A percentile compares a stretch with the other conserved stretches of the same genome.
phyloP scores from a whole-genome alignment of 2,888 invertebrate species.

The Tillus elongatus region DNA sequence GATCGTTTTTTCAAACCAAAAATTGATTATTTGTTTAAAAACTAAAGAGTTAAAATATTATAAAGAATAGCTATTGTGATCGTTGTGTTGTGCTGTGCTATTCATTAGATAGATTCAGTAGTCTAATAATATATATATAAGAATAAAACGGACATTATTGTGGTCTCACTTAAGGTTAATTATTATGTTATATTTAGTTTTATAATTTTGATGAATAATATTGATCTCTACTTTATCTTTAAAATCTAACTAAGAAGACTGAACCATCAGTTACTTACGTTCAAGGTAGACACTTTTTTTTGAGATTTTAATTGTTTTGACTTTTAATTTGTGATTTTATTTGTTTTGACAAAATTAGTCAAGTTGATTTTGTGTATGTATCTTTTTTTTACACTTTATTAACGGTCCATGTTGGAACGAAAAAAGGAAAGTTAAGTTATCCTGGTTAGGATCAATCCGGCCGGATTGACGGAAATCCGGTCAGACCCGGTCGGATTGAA shows the following conservation, averaged over 20 bases:
- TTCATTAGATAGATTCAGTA: too few relatives aligned
- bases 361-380: constrained; percentile 3
- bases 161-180: neutral
- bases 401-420: neutral
- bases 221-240: constrained; percentile 3
- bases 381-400: constrained; percentile 3
- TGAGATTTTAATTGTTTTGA: constrained; percentile 1
- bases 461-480: constrained; percentile 4
- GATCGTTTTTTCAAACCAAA: constrained; percentile 2
- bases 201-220: constrained; percentile 1
- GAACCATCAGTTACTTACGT: constrained; percentile 2
- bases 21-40: constrained; percentile 3
- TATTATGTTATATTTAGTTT: neutral
- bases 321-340: constrained; percentile 3
- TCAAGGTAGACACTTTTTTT: neutral
- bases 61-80: constrained; percentile 1
- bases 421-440: neutral
- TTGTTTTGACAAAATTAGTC: constrained; percentile 1
- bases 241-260: constrained; percentile 3
- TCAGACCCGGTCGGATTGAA: constrained; percentile 4
- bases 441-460: constrained; percentile 2
- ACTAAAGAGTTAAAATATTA: constrained; percentile 1
- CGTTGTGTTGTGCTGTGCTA: constrained; percentile 2
- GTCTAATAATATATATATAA: too few relatives aligned
- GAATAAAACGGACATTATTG: too few relatives aligned